phyloP scores from a whole-genome alignment of 2,113 vertebrate genomes.

The Brachionichthys hirsutus region DNA sequence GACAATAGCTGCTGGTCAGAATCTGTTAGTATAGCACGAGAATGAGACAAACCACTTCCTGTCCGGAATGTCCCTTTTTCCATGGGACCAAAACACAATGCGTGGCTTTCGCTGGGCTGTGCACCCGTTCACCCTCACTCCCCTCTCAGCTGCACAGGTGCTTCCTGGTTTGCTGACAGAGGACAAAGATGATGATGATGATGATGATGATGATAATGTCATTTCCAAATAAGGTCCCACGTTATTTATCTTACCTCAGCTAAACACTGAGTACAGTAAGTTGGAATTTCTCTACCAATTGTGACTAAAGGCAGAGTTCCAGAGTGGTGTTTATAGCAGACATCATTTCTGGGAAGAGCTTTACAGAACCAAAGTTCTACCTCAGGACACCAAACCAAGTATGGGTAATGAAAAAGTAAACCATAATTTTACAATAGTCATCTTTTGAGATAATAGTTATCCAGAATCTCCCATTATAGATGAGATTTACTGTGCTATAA shows the following conservation, averaged over 20 bases:
- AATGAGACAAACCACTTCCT: slow-evolving; percentile 62
- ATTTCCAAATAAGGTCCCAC: slow-evolving; percentile 44
- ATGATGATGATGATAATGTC: too few species aligned
- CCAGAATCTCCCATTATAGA: too few species aligned
- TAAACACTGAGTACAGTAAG: slow-evolving; percentile 30
- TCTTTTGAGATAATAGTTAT: too few species aligned
- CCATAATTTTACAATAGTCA: too few species aligned
- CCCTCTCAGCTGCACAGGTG: slow-evolving; percentile 61
- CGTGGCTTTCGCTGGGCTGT: slow-evolving; percentile 33
- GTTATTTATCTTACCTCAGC: slow-evolving; percentile 53
- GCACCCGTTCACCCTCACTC: not conserved
- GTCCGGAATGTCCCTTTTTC: slow-evolving; percentile 62
- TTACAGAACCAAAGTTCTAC: too few species aligned
- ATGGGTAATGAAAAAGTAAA: too few species aligned
- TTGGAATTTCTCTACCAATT: too few species aligned
- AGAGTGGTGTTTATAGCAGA: too few species aligned
- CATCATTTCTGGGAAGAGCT: too few species aligned
- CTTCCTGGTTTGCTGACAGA: slow-evolving; percentile 67
- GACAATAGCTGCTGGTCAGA: slow-evolving; percentile 35
- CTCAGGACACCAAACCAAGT: too few species aligned
- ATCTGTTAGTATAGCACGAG: slow-evolving; percentile 31
- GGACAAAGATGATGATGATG: slow-evolving; percentile 47
- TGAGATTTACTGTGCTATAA: too few species aligned
- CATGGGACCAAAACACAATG: slow-evolving; percentile 64
- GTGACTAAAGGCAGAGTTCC: too few species aligned